Percentiles rank a stretch among this genome's conserved stretches.
phyloP scores from a whole-genome alignment of 2,888 invertebrate species.

The Drosophila formosana region DNA sequence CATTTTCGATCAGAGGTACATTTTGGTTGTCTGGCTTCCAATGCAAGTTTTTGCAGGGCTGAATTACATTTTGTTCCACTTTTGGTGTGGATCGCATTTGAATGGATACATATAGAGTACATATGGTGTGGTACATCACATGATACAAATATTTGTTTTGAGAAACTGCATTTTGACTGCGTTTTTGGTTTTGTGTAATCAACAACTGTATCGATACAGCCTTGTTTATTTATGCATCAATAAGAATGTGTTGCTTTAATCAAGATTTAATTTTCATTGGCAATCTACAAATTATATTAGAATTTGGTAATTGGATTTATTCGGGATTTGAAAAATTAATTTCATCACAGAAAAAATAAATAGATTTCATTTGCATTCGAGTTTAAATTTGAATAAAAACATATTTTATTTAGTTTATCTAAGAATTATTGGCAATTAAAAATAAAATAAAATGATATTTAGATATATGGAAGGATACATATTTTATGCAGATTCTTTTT shows the following conservation, averaged over 20 bases:
- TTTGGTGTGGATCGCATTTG: conserved; percentile 5
- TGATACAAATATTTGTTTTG: not conserved
- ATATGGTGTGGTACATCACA: not conserved
- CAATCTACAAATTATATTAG: too few relatives aligned
- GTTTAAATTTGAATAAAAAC: too few relatives aligned
- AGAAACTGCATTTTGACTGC: not conserved
- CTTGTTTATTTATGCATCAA: not conserved
- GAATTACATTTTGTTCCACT: not conserved
- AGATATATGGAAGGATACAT: too few relatives aligned
- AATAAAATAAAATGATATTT: too few relatives aligned
- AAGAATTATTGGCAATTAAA: too few relatives aligned
- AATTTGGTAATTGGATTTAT: too few relatives aligned
- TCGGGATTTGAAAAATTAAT: too few relatives aligned
- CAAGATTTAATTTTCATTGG: not conserved
- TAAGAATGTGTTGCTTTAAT: not conserved
- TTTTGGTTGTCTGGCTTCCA: not conserved
- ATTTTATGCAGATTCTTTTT: too few relatives aligned
- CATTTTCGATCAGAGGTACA: not conserved
- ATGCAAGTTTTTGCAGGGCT: conserved; percentile 14
- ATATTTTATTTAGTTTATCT: too few relatives aligned
- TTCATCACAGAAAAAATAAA: too few relatives aligned
- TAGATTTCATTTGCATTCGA: too few relatives aligned
- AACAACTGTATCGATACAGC: not conserved
- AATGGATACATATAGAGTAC: not conserved
- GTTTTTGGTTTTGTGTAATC: not conserved